These are phyloP conservation scores for Kuschelorhynchus macadamiae DNA, from an alignment of 2,888 invertebrate species.

Conservation along the genomic window DNA sequence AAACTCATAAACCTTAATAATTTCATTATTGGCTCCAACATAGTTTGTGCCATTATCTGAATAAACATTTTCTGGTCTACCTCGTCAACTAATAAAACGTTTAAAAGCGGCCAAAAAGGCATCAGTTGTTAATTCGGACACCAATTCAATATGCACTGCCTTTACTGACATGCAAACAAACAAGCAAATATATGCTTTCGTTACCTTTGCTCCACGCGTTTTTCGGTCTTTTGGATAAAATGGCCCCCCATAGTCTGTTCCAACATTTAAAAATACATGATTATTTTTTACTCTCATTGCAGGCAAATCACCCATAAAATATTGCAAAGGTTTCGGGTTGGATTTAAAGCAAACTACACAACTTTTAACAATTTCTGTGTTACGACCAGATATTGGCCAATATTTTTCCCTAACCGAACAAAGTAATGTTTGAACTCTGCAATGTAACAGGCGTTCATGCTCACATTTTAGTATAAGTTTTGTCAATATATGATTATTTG, in stretches of 20 bases:
- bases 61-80: slow-evolving; percentile 6
- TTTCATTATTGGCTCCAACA: slow-evolving; percentile 7
- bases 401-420: slow-evolving; percentile 22
- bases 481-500: neutral
- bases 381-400: slow-evolving; percentile 29
- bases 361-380: slow-evolving; percentile 9
- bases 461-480: no score
- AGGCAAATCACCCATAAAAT: slow-evolving; percentile 10
- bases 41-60: slow-evolving; percentile 16
- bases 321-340: neutral
- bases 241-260: no score
- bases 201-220: neutral
- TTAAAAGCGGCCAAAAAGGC: slow-evolving; percentile 6
- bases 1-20: neutral
- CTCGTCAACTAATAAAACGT: slow-evolving; percentile 15
- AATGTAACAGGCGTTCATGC: no score
- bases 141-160: slow-evolving; percentile 15
- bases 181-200: neutral
- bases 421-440: neutral
- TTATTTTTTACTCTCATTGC: no score
- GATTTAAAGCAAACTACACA: slow-evolving; percentile 20
- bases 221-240: neutral
- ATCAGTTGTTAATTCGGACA: slow-evolving; percentile 9
- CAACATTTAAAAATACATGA: neutral
- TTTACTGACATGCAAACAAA: slow-evolving; percentile 11